Evolutionary conservation across 2,888 invertebrate genomes (phyloP).

Genomic region (Xylota sylvarum): DNA sequence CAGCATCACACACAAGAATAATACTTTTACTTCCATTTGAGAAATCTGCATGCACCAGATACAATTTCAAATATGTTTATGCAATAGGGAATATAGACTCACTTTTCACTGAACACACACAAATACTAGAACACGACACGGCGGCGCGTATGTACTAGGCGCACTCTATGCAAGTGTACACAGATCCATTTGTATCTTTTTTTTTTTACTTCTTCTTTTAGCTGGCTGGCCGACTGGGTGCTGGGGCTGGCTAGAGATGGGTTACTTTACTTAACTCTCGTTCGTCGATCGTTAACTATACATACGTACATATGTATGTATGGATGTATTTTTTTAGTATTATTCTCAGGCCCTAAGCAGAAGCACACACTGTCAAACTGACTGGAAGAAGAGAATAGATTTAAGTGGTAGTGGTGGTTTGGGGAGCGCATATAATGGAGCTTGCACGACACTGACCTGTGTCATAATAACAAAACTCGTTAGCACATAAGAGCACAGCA

Average conservation of each 20-base stretch:
- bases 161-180: conserved; percentile 47
- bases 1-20: conserved; percentile 25
- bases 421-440: conserved; percentile 54
- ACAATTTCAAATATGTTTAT: conserved; percentile 67
- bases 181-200: conserved; percentile 54
- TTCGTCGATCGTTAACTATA: conserved; percentile 54
- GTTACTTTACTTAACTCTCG: conserved; percentile 65
- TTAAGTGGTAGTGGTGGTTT: conserved; percentile 48
- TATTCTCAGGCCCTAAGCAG: conserved; percentile 35
- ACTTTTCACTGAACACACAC: conserved; percentile 69
- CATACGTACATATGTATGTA: neutral
- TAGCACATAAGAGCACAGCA: conserved; percentile 56
- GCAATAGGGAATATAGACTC: conserved; percentile 67
- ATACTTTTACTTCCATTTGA: conserved; percentile 72
- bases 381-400: conserved; percentile 40
- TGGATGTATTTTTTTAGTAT: neutral
- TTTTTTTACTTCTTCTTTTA: neutral
- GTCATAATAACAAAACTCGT: conserved; percentile 73
- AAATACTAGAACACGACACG: conserved; percentile 6
- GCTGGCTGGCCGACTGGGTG: no score
- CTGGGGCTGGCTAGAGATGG: conserved; percentile 58
- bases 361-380: conserved; percentile 22
- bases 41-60: conserved; percentile 73
- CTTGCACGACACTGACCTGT: conserved; percentile 75
- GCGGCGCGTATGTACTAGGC: conserved; percentile 14